phyloP scores from a whole-genome alignment of 2,113 vertebrate genomes.

The Aramus guarauna region DNA sequence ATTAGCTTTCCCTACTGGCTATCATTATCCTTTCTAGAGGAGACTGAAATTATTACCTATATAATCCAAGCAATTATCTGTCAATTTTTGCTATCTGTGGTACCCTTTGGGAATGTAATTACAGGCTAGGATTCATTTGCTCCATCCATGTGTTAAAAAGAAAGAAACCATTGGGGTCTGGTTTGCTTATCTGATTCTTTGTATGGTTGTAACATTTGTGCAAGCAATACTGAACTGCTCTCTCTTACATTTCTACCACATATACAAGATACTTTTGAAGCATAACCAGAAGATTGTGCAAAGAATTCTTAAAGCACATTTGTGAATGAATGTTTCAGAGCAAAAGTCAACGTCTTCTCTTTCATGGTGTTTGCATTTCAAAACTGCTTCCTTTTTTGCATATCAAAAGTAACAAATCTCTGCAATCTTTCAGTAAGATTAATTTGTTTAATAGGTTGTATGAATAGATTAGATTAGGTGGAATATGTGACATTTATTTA shows the following conservation, averaged over 20 bases:
- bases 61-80: neutral
- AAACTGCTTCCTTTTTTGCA: constrained; percentile 15
- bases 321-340: neutral
- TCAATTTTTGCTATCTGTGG: neutral
- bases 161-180: neutral
- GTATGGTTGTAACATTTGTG: neutral
- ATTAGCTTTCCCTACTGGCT: neutral
- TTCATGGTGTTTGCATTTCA: constrained; percentile 27
- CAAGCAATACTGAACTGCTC: neutral
- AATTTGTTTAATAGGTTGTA: constrained; percentile 25
- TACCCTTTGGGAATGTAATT: neutral
- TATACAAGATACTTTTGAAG: neutral
- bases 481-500: neutral
- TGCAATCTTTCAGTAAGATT: neutral
- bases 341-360: neutral
- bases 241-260: neutral
- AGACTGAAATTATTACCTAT: neutral
- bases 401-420: constrained; percentile 24
- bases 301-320: neutral
- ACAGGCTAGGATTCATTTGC: neutral
- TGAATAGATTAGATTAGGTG: neutral
- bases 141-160: neutral
- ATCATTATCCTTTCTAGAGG: neutral
- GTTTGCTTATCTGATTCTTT: neutral
- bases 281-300: neutral